Conservation (phyloP, 2,113 vertebrate genomes). For the Aleadryas rufinucha region DNA sequence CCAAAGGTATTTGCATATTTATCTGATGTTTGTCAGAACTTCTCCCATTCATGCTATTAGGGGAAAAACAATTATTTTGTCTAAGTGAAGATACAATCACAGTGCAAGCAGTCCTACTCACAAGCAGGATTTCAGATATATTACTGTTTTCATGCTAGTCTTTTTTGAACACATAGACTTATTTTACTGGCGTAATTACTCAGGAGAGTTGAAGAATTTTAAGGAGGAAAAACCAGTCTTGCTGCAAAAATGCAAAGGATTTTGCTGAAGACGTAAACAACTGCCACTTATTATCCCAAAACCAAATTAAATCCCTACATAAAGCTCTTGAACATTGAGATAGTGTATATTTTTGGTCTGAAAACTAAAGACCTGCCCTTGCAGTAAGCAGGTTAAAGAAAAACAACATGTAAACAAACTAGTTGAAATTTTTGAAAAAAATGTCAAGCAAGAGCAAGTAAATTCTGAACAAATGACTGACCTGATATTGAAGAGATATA, state of each 20-base stretch:
- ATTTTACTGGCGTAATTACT: background rate
- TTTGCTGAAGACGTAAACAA: background rate
- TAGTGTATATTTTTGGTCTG: rapidly evolving
- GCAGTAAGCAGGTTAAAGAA: background rate
- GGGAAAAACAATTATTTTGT: background rate
- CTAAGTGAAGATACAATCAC: background rate
- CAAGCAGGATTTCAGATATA: background rate
- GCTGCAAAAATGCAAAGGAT: background rate
- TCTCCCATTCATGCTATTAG: rapidly evolving
- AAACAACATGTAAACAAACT: background rate
- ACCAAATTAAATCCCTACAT: background rate
- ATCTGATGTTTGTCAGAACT: background rate
- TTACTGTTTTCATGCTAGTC: background rate
- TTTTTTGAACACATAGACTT: background rate
- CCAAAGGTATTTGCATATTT: background rate
- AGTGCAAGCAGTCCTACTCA: background rate
- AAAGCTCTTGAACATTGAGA: background rate
- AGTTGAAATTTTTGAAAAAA: background rate
- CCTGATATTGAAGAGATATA: background rate
- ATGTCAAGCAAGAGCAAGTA: background rate
- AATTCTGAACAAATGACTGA: background rate
- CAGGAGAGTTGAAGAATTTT: background rate
- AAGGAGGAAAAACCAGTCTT: background rate
- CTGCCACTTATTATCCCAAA: background rate
- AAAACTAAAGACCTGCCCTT: background rate